phyloP scores from a whole-genome alignment of 1,140 invertebrate species.

The Nixonia krombeini region DNA sequence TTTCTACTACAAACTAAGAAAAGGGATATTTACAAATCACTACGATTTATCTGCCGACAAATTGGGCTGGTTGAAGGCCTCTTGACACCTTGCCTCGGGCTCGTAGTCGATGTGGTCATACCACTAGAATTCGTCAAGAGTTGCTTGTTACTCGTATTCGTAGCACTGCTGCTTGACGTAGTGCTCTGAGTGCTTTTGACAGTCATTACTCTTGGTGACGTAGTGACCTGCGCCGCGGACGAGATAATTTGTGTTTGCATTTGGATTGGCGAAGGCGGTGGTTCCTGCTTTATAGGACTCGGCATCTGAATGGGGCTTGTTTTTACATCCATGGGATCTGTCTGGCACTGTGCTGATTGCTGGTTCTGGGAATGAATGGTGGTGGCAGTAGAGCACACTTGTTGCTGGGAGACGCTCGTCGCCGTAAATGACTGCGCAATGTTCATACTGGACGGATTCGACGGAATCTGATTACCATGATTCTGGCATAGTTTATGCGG shows the following conservation, averaged over 20 bases:
- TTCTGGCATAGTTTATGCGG: conserved; percentile 45
- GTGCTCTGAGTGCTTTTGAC: conserved; percentile 48
- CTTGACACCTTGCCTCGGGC: conserved; percentile 63
- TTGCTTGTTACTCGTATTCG: conserved; percentile 54
- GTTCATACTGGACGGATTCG: conserved; percentile 62
- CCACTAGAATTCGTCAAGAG: conserved; percentile 51
- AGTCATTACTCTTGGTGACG: conserved; percentile 59
- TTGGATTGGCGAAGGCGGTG: conserved; percentile 57
- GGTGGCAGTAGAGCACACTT: conserved; percentile 20
- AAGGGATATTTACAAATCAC: conserved; percentile 61
- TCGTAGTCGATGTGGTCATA: conserved; percentile 42
- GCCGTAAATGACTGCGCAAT: conserved; percentile 39
- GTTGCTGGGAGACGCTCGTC: conserved; percentile 28
- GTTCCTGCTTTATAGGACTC: conserved; percentile 62
- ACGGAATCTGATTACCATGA: conserved; percentile 56
- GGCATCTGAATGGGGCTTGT: conserved; percentile 51
- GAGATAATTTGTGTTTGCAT: conserved; percentile 57
- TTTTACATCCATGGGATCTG: conserved; percentile 61
- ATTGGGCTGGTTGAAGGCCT: conserved; percentile 64
- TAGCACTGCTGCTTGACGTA: conserved; percentile 17
- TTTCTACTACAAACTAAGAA: too few species aligned
- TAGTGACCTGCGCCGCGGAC: conserved; percentile 54
- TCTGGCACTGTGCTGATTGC: conserved; percentile 65
- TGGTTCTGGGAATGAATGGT: conserved; percentile 33
- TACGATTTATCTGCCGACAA: conserved; percentile 60